These are phyloP conservation scores for Morpho helenor DNA, from an alignment of 2,888 invertebrate genomes.

Conservation along the genomic window DNA sequence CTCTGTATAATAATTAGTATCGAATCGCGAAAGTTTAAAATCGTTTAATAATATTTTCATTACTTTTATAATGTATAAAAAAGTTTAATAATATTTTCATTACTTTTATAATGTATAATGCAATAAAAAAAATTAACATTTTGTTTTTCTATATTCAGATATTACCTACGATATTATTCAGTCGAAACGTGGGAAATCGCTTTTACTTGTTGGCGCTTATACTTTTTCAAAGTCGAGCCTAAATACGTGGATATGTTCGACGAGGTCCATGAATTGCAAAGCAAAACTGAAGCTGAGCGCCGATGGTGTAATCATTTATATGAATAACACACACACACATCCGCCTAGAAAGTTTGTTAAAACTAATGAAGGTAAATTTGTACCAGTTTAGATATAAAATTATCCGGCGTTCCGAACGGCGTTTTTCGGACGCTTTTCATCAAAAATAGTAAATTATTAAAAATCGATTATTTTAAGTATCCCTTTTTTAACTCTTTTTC, in stretches of 20 bases:
- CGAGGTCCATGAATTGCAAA: conserved; percentile 30
- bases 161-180: conserved; percentile 1
- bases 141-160: neutral
- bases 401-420: too few species aligned
- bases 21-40: too few species aligned
- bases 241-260: conserved; percentile 34
- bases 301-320: conserved; percentile 20
- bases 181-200: conserved; percentile 3
- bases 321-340: conserved; percentile 28
- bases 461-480: too few species aligned
- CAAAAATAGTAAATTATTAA: too few species aligned
- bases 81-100: too few species aligned
- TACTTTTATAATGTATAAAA: too few species aligned
- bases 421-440: too few species aligned
- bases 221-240: conserved; percentile 32
- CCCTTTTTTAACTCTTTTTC: too few species aligned
- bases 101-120: too few species aligned
- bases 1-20: too few species aligned
- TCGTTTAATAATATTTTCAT: too few species aligned
- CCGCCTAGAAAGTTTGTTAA: conserved; percentile 27
- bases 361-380: conserved; percentile 8
- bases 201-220: conserved; percentile 36
- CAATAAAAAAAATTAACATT: too few species aligned
- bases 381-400: conserved; percentile 4
- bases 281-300: conserved; percentile 33